Conservation (phyloP, 2,113 vertebrate genomes). For the Stictonetta naevosa region DNA sequence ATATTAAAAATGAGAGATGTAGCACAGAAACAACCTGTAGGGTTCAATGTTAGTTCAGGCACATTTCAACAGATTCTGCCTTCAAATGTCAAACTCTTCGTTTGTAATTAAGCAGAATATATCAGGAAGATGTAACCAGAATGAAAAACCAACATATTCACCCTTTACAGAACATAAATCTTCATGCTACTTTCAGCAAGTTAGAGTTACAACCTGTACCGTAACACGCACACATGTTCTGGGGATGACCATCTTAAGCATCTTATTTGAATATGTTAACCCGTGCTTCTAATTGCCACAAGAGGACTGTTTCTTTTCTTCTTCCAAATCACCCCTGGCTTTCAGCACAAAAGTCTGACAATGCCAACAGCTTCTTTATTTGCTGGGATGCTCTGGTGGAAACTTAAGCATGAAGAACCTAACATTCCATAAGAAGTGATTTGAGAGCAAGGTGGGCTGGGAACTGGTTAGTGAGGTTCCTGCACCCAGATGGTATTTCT, state of each 20-base stretch:
- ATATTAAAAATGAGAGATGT: neutral
- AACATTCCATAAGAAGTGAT: neutral
- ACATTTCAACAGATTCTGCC: neutral
- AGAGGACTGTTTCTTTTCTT: neutral
- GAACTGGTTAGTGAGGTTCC: neutral
- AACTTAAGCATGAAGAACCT: neutral
- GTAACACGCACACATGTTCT: rapidly evolving
- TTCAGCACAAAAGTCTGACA: neutral
- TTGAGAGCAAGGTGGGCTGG: neutral
- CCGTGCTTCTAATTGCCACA: neutral
- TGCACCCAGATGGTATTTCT: conserved; percentile 64
- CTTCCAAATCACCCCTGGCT: neutral
- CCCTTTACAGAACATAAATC: neutral
- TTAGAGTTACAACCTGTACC: neutral
- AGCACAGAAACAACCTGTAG: neutral
- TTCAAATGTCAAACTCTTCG: neutral
- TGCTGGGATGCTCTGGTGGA: neutral
- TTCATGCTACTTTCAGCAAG: neutral
- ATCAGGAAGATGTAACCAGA: neutral
- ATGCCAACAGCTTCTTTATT: neutral
- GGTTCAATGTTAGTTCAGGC: neutral
- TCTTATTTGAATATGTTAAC: neutral
- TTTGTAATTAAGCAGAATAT: neutral
- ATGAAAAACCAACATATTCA: neutral
- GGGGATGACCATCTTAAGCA: neutral